Base-by-base conservation (phyloP, 2,888 invertebrate species). In the Torymus auratus region DNA sequence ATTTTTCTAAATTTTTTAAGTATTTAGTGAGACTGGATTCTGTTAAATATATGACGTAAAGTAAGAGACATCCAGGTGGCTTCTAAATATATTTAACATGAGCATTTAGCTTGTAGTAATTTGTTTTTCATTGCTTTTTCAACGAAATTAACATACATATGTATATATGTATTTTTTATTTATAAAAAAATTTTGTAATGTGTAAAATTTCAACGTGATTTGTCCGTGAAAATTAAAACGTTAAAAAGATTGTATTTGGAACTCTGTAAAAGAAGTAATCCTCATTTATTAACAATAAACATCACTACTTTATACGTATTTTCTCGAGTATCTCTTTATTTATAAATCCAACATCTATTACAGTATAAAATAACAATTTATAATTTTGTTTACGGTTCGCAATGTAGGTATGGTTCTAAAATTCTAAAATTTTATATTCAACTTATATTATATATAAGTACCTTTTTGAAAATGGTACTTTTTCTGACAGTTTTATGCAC, bases 231-330 rank as follows among this genome's bases (percentile, higher is more conserved):
- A 67, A 55, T 50, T 72, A 15, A 55, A 60, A 55, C 41, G 56
- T 61, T 5, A 65, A 75, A 72, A 68, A 61, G 14, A 67, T 15
- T 71, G 50, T 72, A 58, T 62, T 53, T 77, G 67, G 76, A 80
- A 15, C 23, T 81, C 15, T 76, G 80, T 81, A 72, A 77, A 76
- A 81, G 61, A 23, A 71, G 60, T 67, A 65, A 74, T 41, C 17
- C 28, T 28, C 28, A 28, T 28, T 28, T 69, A 70, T 15, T 12
- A 71, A 70, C 41, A 80, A 76, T 80, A 76, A 80, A 80, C 14
- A 71, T 60, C 74, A 71, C 76, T 76, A 71, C 80, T 76, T 80
- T 75, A 70, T 75, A 67, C 60, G 61, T 53, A 41, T 78, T 67
- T 3, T 71, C 12, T 64, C n/a, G 58, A 64, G 15, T 67, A 14